Conservation (phyloP, 2,888 invertebrate species). For the Herminia tarsipennalis region DNA sequence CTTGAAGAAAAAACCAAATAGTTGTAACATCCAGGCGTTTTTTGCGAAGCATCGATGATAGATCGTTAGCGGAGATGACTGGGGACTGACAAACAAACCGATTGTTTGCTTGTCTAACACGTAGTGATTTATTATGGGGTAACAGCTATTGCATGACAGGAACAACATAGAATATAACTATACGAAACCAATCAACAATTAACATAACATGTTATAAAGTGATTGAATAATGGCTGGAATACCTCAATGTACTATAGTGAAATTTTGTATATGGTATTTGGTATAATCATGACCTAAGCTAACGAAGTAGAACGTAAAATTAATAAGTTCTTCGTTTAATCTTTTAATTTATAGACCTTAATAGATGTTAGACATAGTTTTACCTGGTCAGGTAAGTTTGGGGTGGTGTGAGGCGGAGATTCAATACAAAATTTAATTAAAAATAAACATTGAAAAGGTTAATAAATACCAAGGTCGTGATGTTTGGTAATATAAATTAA, state of each 20-base stretch:
- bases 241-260: no score
- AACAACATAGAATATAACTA: conserved; percentile 29
- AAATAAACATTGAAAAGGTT: neutral
- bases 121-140: conserved; percentile 68
- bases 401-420: neutral
- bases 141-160: conserved; percentile 28
- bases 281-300: no score
- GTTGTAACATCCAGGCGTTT: conserved; percentile 56
- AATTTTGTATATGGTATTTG: no score
- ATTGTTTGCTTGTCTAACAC: conserved; percentile 69
- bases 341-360: no score
- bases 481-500: conserved; percentile 1
- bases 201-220: conserved; percentile 6
- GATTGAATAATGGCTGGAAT: conserved; percentile 4
- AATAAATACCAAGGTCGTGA: conserved; percentile 4
- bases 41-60: conserved; percentile 64
- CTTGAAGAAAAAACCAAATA: conserved; percentile 56
- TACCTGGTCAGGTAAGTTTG: no score
- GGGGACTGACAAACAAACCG: conserved; percentile 69
- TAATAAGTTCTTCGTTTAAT: no score
- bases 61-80: conserved; percentile 68
- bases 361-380: no score
- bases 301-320: no score
- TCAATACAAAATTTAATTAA: neutral
- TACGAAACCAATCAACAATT: conserved; percentile 38